Evolutionary conservation across 2,888 invertebrate genomes (phyloP).

Genomic region (Drosophila incognita): DNA sequence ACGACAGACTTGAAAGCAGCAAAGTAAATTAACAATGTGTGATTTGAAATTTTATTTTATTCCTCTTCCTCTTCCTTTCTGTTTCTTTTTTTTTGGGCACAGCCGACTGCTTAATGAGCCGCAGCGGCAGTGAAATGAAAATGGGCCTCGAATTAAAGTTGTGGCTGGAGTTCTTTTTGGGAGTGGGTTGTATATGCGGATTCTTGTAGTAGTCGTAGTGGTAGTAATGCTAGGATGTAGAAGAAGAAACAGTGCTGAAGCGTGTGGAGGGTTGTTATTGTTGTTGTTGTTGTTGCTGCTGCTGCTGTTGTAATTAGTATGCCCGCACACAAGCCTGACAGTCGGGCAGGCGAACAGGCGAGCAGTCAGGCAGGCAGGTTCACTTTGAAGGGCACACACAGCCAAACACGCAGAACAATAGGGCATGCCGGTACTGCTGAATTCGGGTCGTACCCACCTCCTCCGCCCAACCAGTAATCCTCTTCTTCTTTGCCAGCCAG

Average conservation of each 20-base stretch:
- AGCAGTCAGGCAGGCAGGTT: conserved; percentile 36
- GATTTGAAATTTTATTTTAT: conserved; percentile 62
- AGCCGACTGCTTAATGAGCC: conserved; percentile 50
- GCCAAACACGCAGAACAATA: conserved; percentile 29
- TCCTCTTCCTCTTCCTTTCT: not conserved
- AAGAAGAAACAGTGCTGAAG: conserved; percentile 46
- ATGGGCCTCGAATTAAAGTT: conserved; percentile 34
- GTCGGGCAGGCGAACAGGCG: conserved; percentile 25
- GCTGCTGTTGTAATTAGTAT: conserved; percentile 69
- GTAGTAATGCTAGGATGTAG: conserved; percentile 9
- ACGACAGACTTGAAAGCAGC: conserved; percentile 38
- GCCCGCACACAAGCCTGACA: conserved; percentile 50
- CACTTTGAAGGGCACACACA: conserved; percentile 60
- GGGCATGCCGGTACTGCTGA: conserved; percentile 34
- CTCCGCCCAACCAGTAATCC: not conserved
- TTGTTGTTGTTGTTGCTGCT: conserved; percentile 23
- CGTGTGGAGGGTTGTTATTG: conserved; percentile 62
- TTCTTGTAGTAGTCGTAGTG: not conserved
- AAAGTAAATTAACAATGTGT: conserved; percentile 54
- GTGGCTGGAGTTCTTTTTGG: conserved; percentile 24
- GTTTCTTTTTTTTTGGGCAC: conserved; percentile 30
- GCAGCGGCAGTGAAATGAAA: conserved; percentile 30
- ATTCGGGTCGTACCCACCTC: conserved; percentile 15
- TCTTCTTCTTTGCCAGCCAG: not conserved
- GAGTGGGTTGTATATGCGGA: conserved; percentile 13